phyloP scores from a whole-genome alignment of 1,140 invertebrate species.

The Drosophila sproati region DNA sequence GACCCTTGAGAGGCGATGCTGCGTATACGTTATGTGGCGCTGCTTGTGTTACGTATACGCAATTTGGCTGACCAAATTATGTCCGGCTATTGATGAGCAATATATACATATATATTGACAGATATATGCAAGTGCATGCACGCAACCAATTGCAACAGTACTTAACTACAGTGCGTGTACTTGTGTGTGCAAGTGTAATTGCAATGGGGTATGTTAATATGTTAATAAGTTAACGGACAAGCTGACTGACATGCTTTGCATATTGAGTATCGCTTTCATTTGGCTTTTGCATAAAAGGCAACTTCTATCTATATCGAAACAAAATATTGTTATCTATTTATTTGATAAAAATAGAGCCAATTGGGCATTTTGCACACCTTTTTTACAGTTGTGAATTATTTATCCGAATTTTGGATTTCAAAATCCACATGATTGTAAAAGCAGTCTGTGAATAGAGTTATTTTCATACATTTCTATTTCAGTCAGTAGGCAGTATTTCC shows the following conservation, averaged over 20 bases:
- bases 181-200: conserved; percentile 10
- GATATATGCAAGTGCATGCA: neutral
- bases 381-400: no score
- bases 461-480: no score
- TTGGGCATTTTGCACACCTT: no score
- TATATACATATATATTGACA: neutral
- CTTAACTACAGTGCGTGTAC: no score
- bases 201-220: conserved; percentile 13
- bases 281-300: no score
- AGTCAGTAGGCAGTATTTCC: neutral
- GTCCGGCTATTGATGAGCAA: conserved; percentile 19
- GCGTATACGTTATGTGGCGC: conserved; percentile 28
- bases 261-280: no score
- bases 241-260: neutral
- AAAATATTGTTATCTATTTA: no score
- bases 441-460: no score
- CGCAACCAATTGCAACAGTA: no score
- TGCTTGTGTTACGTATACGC: conserved; percentile 27
- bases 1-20: conserved; percentile 16
- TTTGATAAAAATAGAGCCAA: no score
- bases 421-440: no score
- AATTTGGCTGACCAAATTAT: conserved; percentile 38
- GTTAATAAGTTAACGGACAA: conserved; percentile 7
- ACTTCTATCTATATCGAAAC: no score
- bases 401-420: neutral